phyloP scores from a whole-genome alignment of 2,888 invertebrate genomes.

The Ischnus inquisitorius region DNA sequence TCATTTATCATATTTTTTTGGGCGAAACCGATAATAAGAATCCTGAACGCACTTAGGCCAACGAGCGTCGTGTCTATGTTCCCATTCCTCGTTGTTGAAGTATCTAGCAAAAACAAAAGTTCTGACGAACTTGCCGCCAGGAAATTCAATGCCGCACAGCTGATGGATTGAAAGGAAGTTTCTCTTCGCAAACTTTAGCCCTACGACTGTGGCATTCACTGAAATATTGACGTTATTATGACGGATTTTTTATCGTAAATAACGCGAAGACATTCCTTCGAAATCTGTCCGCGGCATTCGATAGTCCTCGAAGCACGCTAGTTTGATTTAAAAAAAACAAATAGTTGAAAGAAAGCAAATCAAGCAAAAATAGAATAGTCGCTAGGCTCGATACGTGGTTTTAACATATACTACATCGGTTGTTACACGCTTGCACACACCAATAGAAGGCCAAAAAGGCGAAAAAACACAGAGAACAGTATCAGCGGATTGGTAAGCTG shows the following conservation, averaged over 20 bases:
- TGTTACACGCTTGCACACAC: constrained; percentile 87
- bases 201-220: not conserved
- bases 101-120: constrained; percentile 58
- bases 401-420: constrained; percentile 74
- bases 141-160: not conserved
- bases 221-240: not conserved
- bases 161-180: not conserved
- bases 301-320: constrained; percentile 55
- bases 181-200: not conserved
- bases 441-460: constrained; percentile 88
- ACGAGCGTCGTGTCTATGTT: constrained; percentile 51
- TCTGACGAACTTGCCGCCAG: constrained; percentile 2
- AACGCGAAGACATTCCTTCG: not conserved
- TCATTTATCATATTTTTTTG: constrained; percentile 28
- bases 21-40: constrained; percentile 11
- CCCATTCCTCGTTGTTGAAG: constrained; percentile 51
- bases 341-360: constrained; percentile 32
- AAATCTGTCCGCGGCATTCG: constrained; percentile 19
- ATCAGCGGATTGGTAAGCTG: constrained; percentile 92
- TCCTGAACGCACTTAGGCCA: constrained; percentile 60
- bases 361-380: constrained; percentile 63
- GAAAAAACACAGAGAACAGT: constrained; percentile 91
- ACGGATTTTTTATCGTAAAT: not conserved
- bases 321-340: constrained; percentile 32
- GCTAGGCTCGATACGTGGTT: constrained; percentile 76